Base-by-base conservation (phyloP, 1,140 invertebrate species). In the Papilio aristodemus region DNA sequence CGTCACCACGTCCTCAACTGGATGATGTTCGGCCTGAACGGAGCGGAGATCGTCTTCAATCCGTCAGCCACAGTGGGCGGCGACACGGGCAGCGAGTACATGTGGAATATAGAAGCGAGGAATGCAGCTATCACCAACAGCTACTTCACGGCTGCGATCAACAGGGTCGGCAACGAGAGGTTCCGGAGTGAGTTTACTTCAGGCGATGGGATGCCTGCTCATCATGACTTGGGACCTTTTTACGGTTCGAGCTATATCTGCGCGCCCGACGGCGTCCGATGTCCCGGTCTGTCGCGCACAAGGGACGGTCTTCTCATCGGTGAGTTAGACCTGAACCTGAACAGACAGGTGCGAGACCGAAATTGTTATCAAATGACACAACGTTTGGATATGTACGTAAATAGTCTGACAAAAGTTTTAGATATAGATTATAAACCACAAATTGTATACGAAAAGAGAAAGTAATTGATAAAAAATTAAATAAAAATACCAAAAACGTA, bases 11-110 rank as follows among this genome's bases (percentile, higher is more conserved):
- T 99, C 0, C 94, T 97, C 69, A 99, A 99, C 85, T 99, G 99
- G 98, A 94, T 98, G 92, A 97, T 98, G 96, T 98, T 97, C 89
- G 97, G 96, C 0, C 85, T 99, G 13, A 99, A 99, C 91, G 98
- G 98, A n/a, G 98, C 98, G 5, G 98, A 99, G 93, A 99, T 99
- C 59, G 98, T 99, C 0, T 99, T 99, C 87, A 99, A 99, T 92
- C 99, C 99, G 2, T 98, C 97, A 6, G 98, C 98, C 7, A 99
- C 98, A 4, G 95, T 98, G 71, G 88, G 85, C 7, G 92, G 91
- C 43, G 86, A 90, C 25, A 86, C 86, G 13, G 93, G 94, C 39
- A 99, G 98, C 86, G 99, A 99, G 92, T 98, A 98, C 0, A 91
- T 99, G 76, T 99, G 99, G 99, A 93, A 95, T 13, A 96, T 99